Evolutionary conservation across 2,888 invertebrate species (phyloP).

Genomic region (Anthrax anthrax): DNA sequence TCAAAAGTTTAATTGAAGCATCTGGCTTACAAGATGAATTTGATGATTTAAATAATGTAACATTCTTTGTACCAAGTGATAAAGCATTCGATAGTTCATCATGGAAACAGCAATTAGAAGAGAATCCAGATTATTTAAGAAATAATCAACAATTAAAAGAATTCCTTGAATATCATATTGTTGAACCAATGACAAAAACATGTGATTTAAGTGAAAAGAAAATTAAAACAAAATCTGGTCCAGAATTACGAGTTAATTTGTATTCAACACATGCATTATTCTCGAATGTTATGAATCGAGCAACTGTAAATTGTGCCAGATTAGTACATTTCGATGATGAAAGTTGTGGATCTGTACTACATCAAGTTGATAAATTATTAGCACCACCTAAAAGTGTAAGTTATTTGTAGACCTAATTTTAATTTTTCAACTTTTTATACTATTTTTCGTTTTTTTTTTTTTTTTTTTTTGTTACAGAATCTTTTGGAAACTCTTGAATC

Average conservation of each 20-base stretch:
- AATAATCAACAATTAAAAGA: constrained; percentile 37
- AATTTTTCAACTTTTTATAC: not conserved
- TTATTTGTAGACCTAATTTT: too few relatives aligned
- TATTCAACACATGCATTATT: constrained; percentile 44
- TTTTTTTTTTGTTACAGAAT: constrained; percentile 16
- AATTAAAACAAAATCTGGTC: constrained; percentile 36
- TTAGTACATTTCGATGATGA: constrained; percentile 45
- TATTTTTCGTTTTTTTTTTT: not conserved
- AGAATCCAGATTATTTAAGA: constrained; percentile 27
- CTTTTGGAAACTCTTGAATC: constrained; percentile 25
- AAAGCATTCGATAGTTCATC: constrained; percentile 41
- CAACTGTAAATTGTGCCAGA: constrained; percentile 53
- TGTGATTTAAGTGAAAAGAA: constrained; percentile 42
- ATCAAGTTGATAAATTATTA: constrained; percentile 47
- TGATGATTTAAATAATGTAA: constrained; percentile 42
- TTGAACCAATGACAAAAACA: constrained; percentile 40
- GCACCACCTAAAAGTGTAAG: constrained; percentile 27
- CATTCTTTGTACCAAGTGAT: constrained; percentile 50
- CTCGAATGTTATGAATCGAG: constrained; percentile 41
- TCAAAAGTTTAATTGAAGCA: constrained; percentile 39
- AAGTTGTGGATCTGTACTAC: constrained; percentile 52
- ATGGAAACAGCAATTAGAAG: constrained; percentile 27
- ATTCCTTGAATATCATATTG: constrained; percentile 49
- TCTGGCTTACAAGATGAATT: constrained; percentile 42
- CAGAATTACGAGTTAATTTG: constrained; percentile 43